phyloP scores from a whole-genome alignment of 2,797 vertebrate species.

The Sebastes diploproa region DNA sequence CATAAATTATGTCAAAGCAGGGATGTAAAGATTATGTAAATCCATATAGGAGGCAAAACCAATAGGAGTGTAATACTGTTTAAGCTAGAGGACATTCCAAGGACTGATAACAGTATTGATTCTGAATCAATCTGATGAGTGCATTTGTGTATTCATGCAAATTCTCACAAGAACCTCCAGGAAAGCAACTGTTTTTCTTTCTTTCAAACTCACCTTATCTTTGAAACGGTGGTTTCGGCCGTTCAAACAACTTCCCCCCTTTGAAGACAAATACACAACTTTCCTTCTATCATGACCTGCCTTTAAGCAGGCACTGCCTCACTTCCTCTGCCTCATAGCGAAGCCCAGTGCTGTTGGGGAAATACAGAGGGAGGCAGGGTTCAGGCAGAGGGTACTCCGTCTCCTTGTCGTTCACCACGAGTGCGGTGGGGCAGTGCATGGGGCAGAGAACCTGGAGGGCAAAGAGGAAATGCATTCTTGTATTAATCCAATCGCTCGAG shows the following conservation, averaged over 20 bases:
- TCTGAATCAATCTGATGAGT: conserved; percentile 6
- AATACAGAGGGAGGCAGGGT: conserved; percentile 71
- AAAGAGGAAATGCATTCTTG: not conserved
- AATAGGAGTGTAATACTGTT: not conserved
- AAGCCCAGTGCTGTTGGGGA: conserved; percentile 76
- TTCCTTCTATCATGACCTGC: conserved; percentile 58
- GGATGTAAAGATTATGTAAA: conserved; percentile 45
- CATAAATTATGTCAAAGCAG: conserved; percentile 10
- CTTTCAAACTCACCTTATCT: conserved; percentile 7
- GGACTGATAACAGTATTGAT: conserved; percentile 17
- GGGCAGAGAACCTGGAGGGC: conserved; percentile 58
- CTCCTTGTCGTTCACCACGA: conserved; percentile 65
- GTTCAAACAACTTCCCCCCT: conserved; percentile 6
- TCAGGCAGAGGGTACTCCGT: conserved; percentile 68
- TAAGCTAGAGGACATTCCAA: conserved; percentile 28
- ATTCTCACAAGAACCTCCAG: not conserved
- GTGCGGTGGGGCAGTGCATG: conserved; percentile 75
- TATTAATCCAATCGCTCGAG: not conserved
- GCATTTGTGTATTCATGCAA: not conserved
- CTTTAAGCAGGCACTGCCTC: conserved; percentile 79
- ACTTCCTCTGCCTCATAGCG: conserved; percentile 83
- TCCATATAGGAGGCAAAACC: not conserved
- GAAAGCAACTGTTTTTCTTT: conserved; percentile 1
- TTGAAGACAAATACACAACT: conserved; percentile 26
- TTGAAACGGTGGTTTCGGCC: not conserved